phyloP scores from a whole-genome alignment of 23 tunicate genomes.

The Trididemnum clinides region DNA sequence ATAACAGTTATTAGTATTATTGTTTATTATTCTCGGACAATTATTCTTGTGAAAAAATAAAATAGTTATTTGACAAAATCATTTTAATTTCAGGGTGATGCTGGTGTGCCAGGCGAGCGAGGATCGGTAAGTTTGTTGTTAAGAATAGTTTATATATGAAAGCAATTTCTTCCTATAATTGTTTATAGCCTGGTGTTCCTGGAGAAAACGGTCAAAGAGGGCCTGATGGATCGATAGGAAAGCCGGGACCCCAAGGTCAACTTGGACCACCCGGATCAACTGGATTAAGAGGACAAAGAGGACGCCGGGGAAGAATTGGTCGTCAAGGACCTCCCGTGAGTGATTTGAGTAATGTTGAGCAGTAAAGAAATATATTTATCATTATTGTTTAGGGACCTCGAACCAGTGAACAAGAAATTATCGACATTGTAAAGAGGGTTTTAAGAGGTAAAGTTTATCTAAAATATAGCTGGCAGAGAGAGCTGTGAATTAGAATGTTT shows the following conservation, averaged over 20 bases:
- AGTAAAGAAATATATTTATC: not conserved
- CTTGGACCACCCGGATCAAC: slow-evolving; percentile 67
- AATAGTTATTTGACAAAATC: too few relatives aligned
- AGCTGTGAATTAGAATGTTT: too few relatives aligned
- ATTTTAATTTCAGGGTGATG: slow-evolving; percentile 55
- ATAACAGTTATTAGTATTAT: too few relatives aligned
- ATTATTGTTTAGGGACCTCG: slow-evolving; percentile 65
- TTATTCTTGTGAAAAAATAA: too few relatives aligned
- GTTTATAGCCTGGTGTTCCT: slow-evolving; percentile 71
- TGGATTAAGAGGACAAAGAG: slow-evolving; percentile 71
- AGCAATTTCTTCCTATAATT: not conserved
- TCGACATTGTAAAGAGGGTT: slow-evolving; percentile 59
- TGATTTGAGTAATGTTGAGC: too few relatives aligned
- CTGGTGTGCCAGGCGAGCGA: slow-evolving; percentile 90
- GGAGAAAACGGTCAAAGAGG: slow-evolving; percentile 95
- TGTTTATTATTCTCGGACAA: too few relatives aligned
- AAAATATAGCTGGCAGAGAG: too few relatives aligned
- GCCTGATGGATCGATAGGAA: slow-evolving; percentile 69
- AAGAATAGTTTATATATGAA: not conserved
- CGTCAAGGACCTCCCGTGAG: slow-evolving; percentile 82
- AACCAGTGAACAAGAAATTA: slow-evolving; percentile 83
- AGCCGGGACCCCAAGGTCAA: slow-evolving; percentile 77
- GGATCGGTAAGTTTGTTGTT: slow-evolving; percentile 74
- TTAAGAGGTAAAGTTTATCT: slow-evolving; percentile 43
- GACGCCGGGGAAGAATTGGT: slow-evolving; percentile 78